Conservation (phyloP, 2,888 invertebrate genomes). For the Pilophorus perplexus region DNA sequence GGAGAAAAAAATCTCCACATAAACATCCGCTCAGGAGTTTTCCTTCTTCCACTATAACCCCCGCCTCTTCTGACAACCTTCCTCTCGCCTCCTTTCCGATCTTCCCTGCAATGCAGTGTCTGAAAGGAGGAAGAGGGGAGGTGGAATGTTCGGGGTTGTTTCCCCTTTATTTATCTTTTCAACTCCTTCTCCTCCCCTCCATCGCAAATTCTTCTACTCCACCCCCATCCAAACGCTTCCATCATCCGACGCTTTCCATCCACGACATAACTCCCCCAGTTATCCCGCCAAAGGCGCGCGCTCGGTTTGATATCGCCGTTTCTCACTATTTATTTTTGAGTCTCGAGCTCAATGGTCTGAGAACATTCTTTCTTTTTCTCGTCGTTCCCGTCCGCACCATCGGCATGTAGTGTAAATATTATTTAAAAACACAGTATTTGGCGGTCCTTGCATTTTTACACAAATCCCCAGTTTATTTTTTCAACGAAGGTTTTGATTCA, state of each 20-base stretch:
- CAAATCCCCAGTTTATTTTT: no score
- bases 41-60: constrained; percentile 4
- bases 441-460: no score
- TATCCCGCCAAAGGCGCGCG: constrained; percentile 17
- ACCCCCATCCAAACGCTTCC: not conserved
- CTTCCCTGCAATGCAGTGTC: constrained; percentile 10
- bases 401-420: no score
- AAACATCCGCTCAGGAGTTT: constrained; percentile 30
- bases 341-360: constrained; percentile 26
- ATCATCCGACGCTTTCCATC: no score
- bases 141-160: constrained; percentile 12
- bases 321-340: constrained; percentile 23
- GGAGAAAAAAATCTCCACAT: not conserved
- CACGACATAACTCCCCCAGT: constrained; percentile 8
- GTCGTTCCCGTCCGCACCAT: not conserved
- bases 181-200: constrained; percentile 1
- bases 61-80: not conserved
- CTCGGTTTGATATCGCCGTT: constrained; percentile 16
- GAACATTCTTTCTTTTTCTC: not conserved
- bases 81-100: not conserved
- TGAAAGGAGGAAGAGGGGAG: no score
- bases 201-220: not conserved
- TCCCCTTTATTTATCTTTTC: constrained; percentile 32
- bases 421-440: no score
- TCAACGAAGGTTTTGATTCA: no score